Percentiles rank a stretch among this genome's conserved stretches.
phyloP scores from a whole-genome alignment of 2,888 invertebrate genomes.

The Acanthosepion esculentum region DNA sequence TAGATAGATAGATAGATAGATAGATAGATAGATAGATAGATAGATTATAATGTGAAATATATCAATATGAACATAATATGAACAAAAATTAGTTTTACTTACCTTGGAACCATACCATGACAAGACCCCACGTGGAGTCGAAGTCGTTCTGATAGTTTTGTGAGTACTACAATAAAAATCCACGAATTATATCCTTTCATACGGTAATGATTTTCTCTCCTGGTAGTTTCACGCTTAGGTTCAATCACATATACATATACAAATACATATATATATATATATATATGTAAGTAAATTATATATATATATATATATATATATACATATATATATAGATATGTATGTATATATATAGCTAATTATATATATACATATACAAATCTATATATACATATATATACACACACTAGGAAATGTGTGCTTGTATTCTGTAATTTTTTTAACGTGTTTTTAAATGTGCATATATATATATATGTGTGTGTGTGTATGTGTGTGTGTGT shows the following conservation, averaged over 20 bases:
- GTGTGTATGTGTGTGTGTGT: too few species aligned
- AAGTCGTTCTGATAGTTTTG: neutral
- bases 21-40: too few species aligned
- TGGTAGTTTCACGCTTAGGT: neutral
- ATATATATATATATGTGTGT: too few species aligned
- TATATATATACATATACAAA: neutral
- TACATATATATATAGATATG: neutral
- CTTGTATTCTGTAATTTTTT: too few species aligned
- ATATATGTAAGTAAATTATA: too few species aligned
- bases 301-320: neutral
- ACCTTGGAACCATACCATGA: neutral
- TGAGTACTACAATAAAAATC: neutral
- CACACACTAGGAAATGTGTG: too few species aligned
- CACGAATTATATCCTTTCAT: neutral
- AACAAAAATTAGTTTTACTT: neutral
- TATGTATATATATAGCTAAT: neutral
- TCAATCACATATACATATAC: neutral
- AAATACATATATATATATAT: neutral
- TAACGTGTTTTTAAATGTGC: too few species aligned
- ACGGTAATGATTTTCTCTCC: neutral
- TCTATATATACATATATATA: neutral
- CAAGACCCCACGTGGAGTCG: slow-evolving; percentile 2
- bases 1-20: too few species aligned
- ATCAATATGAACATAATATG: too few species aligned
- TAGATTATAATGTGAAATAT: too few species aligned